Base-by-base conservation (phyloP, 2,113 vertebrate genomes). In the Phylloscopus trochiloides region DNA sequence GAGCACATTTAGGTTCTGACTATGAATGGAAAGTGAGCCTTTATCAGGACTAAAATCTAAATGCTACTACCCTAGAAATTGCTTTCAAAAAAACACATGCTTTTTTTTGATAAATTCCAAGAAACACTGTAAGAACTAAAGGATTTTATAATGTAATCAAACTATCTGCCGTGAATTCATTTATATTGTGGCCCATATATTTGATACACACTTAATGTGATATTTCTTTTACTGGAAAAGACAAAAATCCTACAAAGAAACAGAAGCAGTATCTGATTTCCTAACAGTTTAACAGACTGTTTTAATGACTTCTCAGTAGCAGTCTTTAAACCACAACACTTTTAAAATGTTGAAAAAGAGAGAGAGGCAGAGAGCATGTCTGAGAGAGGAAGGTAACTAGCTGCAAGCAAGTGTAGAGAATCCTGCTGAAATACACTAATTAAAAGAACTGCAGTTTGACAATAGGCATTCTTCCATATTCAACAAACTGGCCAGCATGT, bases 11-110 rank as follows among this genome's bases (percentile, higher is more conserved):
- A 98, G 98, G 98, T 98, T 98, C 98, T 98, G 97, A 94, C 97
- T 98, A 97, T 98, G 97, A 98, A 98, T 98, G 98, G 98, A 98
- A 98, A 98, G 98, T 98, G 98, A 98, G 98, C 97, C 98, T 98
- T 97, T 98, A 98, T 98, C 98, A 96, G 94, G 96, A 94, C 96
- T 98, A 96, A 97, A 97, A 98, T 98, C 98, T 97, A 97, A 98
- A 97, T 96, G 96, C 96, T 97, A 90, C 95, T 91, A 42, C 96
- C 95, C 96, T 94, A 92, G 92, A 90, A 96, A 96, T 73, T 12
- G 62, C 91, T 88, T 72, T 94, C 11, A 43, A 57, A 97, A 97
- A 95, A 97, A 82, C 19, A 59, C 88, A 66, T 94, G 79, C 57
- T 84, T 96, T 88, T 94, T 76, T 54, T 65, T 81, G 28, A 95